Evolutionary conservation across 1,140 invertebrate species (phyloP).

Genomic region (Goniozus legneri): DNA sequence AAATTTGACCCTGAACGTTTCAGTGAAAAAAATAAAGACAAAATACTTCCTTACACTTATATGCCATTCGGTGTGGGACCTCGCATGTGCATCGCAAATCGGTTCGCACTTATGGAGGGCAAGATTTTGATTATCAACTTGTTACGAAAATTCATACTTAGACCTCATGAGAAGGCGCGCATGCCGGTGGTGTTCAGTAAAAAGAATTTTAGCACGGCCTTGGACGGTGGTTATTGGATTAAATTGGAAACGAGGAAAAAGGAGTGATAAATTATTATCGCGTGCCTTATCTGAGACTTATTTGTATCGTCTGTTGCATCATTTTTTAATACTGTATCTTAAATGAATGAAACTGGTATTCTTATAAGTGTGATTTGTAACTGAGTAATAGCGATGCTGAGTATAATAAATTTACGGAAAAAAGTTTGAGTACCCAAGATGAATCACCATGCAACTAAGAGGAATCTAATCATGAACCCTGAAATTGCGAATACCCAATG

Average conservation of each 20-base stretch:
- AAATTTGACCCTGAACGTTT: slow-evolving; percentile 52
- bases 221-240: slow-evolving; percentile 35
- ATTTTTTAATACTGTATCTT: slow-evolving; percentile 40
- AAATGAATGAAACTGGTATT: slow-evolving; percentile 13
- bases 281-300: slow-evolving; percentile 21
- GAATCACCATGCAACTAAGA: too few species aligned
- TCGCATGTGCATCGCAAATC: slow-evolving; percentile 37
- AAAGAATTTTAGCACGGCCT: slow-evolving; percentile 24
- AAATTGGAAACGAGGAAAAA: slow-evolving; percentile 26
- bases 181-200: slow-evolving; percentile 27
- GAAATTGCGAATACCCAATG: too few species aligned
- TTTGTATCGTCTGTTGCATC: slow-evolving; percentile 34
- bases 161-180: slow-evolving; percentile 23
- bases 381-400: too few species aligned
- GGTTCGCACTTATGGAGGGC: slow-evolving; percentile 44
- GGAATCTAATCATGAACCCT: too few species aligned
- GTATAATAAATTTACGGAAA: too few species aligned
- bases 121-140: slow-evolving; percentile 37
- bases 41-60: slow-evolving; percentile 47
- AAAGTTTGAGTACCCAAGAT: too few species aligned
- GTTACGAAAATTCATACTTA: slow-evolving; percentile 31
- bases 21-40: slow-evolving; percentile 37
- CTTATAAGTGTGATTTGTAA: too few species aligned
- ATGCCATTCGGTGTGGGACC: slow-evolving; percentile 60
- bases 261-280: too few species aligned